Conservation (phyloP, 1,140 invertebrate genomes). For the Penaeus chinensis region DNA sequence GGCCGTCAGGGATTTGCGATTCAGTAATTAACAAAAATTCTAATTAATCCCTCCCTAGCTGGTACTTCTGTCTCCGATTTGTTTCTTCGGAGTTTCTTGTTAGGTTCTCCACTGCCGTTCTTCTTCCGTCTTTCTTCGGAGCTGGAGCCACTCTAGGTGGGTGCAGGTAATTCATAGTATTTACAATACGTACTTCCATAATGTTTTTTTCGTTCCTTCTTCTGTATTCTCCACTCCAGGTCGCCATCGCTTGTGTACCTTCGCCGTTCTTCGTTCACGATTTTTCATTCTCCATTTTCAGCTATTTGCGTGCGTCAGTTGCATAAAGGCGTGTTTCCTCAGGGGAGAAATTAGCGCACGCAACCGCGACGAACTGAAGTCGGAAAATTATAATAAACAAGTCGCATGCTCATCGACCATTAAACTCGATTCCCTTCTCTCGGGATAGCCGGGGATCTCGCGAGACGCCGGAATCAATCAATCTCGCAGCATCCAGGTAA, state of each 20-base stretch:
- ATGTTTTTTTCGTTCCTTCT: too few relatives aligned
- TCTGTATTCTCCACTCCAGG: too few relatives aligned
- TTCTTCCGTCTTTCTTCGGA: too few relatives aligned
- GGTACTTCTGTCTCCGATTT: not conserved
- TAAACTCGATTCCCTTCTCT: constrained; percentile 30
- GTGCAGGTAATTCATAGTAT: too few relatives aligned
- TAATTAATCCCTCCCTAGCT: constrained; percentile 38
- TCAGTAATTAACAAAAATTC: constrained; percentile 59
- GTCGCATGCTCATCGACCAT: constrained; percentile 17
- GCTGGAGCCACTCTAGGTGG: too few relatives aligned
- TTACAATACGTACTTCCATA: too few relatives aligned
- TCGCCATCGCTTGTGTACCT: too few relatives aligned
- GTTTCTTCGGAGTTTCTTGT: not conserved
- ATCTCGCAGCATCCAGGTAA: constrained; percentile 36
- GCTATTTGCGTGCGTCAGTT: not conserved
- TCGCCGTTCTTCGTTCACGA: too few relatives aligned
- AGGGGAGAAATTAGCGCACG: not conserved
- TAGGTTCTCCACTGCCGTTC: not conserved
- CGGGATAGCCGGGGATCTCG: not conserved
- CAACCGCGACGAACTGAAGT: too few relatives aligned
- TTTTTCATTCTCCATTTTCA: too few relatives aligned
- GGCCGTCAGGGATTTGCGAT: constrained; percentile 51
- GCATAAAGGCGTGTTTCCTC: not conserved
- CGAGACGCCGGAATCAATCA: constrained; percentile 36
- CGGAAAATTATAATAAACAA: constrained; percentile 28